Evolutionary conservation across 2,113 vertebrate genomes (phyloP), one percentile per base, ranked within the genome.

Genomic region (Poicephalus gulielmi): DNA sequence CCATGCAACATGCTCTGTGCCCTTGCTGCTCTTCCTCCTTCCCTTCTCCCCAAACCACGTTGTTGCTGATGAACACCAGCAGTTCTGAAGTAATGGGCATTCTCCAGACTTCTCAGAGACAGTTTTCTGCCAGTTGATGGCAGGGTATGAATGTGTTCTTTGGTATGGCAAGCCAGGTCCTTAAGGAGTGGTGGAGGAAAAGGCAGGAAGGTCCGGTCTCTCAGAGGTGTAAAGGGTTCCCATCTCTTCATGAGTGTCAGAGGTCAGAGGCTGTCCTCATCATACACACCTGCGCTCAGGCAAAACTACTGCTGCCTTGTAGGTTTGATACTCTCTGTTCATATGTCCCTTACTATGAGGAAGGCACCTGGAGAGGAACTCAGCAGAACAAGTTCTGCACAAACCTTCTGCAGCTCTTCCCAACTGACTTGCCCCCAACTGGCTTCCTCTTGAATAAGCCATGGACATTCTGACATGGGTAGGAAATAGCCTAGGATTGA

Each of bases 51-150:
- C 33, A 59, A 23, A 11, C 39, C 37, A 13, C 41, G 46, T 70
- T 30, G 15, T 75, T 94, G 79, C 69, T 94, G 73, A 30, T 47
- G 91, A 93, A 62, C 91, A 94, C 59, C 59, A 94, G 80, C 73
- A 79, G 44, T 67, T 94, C 60, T 88, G 66, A 60, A 94, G 46
- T 62, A 47, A 71, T 11, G 25, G 50, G 14, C 68, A 47, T 88
- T 90, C 69, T 88, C 50, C 43, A 69, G 43, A 49, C 49, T 69
- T 44, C 63, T 91, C 81, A 88, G 86, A 91, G 73, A 41, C 83
- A 66, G n/a, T 86, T 81, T 94, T 95, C 68, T 92, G 77, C 76
- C 50, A 52, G 39, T 6, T 81, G 66, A 13, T 70, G 25, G 27
- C 13, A 55, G 0, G 2, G 28, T 63, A 43, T 37, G 31, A 84